phyloP scores from a whole-genome alignment of 2,888 invertebrate genomes.

The Apotomis betuletana region DNA sequence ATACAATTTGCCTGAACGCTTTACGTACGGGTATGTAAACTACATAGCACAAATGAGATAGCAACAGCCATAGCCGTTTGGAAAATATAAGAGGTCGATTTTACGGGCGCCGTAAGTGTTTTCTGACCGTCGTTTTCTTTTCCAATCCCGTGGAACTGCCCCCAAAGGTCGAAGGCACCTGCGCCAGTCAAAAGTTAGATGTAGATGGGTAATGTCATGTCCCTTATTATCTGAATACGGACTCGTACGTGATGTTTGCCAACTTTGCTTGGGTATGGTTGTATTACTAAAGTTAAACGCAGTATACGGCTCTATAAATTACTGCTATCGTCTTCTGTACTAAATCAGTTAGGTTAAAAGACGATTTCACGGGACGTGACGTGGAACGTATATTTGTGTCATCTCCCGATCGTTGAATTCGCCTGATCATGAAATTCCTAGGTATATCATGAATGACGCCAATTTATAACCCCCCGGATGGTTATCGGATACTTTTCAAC shows the following conservation, averaged over 20 bases:
- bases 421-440: too few species aligned
- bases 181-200: conserved; percentile 48
- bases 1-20: conserved; percentile 5
- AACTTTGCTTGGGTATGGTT: neutral
- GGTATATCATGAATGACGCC: too few species aligned
- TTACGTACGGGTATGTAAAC: conserved; percentile 41
- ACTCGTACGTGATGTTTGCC: neutral
- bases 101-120: conserved; percentile 63
- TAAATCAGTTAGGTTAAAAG: neutral
- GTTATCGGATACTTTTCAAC: too few species aligned
- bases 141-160: conserved; percentile 68
- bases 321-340: neutral
- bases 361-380: too few species aligned
- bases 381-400: too few species aligned
- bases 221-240: conserved; percentile 37
- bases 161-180: conserved; percentile 69
- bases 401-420: too few species aligned
- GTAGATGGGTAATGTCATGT: conserved; percentile 33
- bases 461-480: too few species aligned
- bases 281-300: neutral
- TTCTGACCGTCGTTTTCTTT: conserved; percentile 72
- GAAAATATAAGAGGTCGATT: conserved; percentile 62
- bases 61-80: conserved; percentile 52
- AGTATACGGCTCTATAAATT: neutral
- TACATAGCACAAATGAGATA: conserved; percentile 48